Base-by-base conservation (phyloP, 2,113 vertebrate genomes). In the Arvicanthis niloticus region DNA sequence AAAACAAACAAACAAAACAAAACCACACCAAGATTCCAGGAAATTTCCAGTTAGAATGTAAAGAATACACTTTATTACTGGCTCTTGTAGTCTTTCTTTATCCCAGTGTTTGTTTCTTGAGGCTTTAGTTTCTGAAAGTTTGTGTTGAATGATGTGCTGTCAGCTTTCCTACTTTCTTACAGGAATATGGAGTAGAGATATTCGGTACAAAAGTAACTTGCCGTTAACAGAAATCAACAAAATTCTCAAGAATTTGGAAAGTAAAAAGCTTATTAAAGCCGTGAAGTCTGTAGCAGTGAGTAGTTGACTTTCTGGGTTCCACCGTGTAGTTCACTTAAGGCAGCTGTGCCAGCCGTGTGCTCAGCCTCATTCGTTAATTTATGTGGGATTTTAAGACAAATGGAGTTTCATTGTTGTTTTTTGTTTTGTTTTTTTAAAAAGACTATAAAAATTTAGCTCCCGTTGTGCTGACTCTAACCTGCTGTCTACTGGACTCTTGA, bases 111-210 rank as follows among this genome's bases (percentile, higher is more conserved):
- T 58, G 40, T 62, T 65, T 31, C 7, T 68, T 60, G 53, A 56
- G 24, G 1, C 42, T 48, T n/a, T 88, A 70, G 91, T 90, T 96
- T 88, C 72, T 31, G 51, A 65, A 40, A 34, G 10, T 29, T 92
- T 67, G 42, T 51, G 3, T 56, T 45, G 40, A 73, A 81, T 31
- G 29, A 42, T 58, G 72, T 81, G 53, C 65, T 40, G 0, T 73
- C 12, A 73, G 37, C 68, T 95, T 93, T 88, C 95, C 94, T 97
- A 81, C 40, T 96, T 84, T 97, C 68, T 97, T 90, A 93, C 48
- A 99, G 99, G 99, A 91, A 99, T 99, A 98, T 99, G 99, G 99
- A 99, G 99, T 98, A 98, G 99, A 97, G 99, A 99, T 95, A 99
- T 99, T 86, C 98, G 99, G 34, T 99, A 99, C 80, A 99, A 99